Evolutionary conservation across 2,113 vertebrate species (phyloP), one percentile per base, ranked within the genome.

Genomic region (Scortum barcoo): DNA sequence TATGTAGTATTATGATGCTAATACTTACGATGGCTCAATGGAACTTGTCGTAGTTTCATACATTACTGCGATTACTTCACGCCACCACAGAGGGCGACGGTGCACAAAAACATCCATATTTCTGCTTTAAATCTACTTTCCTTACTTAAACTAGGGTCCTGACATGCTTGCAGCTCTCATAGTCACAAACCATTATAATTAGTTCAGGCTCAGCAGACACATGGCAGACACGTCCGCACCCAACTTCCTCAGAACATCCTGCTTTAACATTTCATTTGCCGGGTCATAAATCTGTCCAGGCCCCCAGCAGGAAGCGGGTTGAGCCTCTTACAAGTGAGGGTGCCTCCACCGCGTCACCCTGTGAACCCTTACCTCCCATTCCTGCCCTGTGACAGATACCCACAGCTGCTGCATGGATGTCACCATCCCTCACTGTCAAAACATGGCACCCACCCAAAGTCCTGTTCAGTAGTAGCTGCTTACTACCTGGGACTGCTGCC

Each of bases 381-480:
- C 70, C 75, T 62, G 72, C 81, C 78, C 81, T n/a, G 70, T 94
- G 94, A 94, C 91, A 84, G 88, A 92, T 80, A 82, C 87, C 85
- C 90, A 89, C 94, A 94, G 93, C 95, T 95, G 94, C 91, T 80
- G 84, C 72, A 2, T 44, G 87, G 68, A 83, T 40, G 33, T 80
- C 89, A 83, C 81, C 78, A 89, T 91, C 88, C 76, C 85, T 93
- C 92, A 90, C 85, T 91, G 92, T 91, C 90, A 85, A 84, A 91
- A 79, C 76, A 80, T 90, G 92, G 92, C 87, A 84, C 30, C 57
- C 26, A 30, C 80, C 90, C 91, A 89, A 82, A 60, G 67, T 80
- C 71, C 75, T 75, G 67, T 51, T 75, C 87, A 61, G 81, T 85
- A 89, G 89, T 85, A 84, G 87, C 77, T 81, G 79, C 90, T 78